Base-by-base conservation (phyloP, 2,888 invertebrate genomes). In the Dryobotodes eremita region DNA sequence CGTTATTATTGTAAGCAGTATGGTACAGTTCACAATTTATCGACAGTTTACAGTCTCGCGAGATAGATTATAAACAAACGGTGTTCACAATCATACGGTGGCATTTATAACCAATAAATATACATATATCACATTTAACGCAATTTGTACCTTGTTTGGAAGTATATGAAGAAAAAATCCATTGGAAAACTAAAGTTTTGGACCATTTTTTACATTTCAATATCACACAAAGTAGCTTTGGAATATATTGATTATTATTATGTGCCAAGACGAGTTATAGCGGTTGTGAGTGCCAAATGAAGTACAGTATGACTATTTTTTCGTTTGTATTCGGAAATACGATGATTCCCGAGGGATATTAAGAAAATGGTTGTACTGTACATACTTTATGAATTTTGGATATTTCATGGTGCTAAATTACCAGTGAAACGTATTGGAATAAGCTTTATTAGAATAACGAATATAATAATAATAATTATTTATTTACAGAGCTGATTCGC, bases 81-180 rank as follows among this genome's bases (percentile, higher is more conserved):
- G 10, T 1, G 46, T 46, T 10, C 46, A 46, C 46, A 46, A 46
- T 46, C 8, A 46, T 46, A 10, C 8, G 46, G 46, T 46, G 10
- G 6, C 46, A 46, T 10, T 46, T 89, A 87, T 77, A 89, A 92
- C 90, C 89, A 92, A 92, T 91, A 92, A 90, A 90, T 85, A 84
- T 82, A 87, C 79, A 90, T 89, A 42, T 95, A 95, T 95, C 95
- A 95, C 94, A 94, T 88, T 87, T 90, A 92, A 93, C 89, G 88
- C 87, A 91, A 91, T 95, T 95, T 95, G 95, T 95, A 95, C 95
- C 93, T 92, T 90, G 81, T 86, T 88, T 73, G 77, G 85, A 88
- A 87, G 71, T 73, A 50, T 69, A 46, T 75, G 68, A 84, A 80
- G 65, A 71, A 74, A n/a, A 75, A 73, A 74, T 62, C n/a, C 26